These are phyloP conservation scores for Psittacula derbiana DNA, from an alignment of 2,797 vertebrate genomes.

Conservation along the genomic window DNA sequence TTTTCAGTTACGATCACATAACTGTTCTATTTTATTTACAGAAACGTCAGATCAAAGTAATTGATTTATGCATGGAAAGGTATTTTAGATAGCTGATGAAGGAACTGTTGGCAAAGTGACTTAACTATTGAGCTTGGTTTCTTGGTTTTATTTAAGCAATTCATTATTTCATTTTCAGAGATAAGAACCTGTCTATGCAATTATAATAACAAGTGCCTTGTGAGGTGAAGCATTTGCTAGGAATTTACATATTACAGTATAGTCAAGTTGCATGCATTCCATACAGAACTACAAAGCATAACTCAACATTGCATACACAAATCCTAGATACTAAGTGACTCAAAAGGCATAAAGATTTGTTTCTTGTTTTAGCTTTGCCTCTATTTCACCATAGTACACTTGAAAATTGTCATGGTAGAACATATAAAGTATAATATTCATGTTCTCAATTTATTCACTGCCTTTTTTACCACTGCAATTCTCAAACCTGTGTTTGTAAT, in stretches of 20 bases:
- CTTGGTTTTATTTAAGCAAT: not conserved
- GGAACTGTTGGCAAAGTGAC: not conserved
- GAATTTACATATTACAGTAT: not conserved
- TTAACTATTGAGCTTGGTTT: not conserved
- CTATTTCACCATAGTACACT: not conserved
- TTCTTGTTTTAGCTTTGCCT: not conserved
- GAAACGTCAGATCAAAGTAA: not conserved
- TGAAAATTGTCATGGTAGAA: not conserved
- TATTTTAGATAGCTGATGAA: not conserved
- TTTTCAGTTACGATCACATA: not conserved
- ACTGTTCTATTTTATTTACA: not conserved
- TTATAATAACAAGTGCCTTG: not conserved
- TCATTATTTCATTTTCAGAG: not conserved
- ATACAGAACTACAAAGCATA: not conserved
- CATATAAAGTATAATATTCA: not conserved
- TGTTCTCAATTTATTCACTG: not conserved
- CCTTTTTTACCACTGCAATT: not conserved
- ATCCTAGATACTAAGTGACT: not conserved
- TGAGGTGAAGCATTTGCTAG: not conserved
- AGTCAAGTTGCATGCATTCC: not conserved
- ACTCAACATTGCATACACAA: not conserved
- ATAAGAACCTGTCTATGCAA: not conserved
- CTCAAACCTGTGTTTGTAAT: constrained; percentile 59
- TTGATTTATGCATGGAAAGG: not conserved
- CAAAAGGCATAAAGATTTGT: not conserved